phyloP scores from a whole-genome alignment of 2,113 vertebrate species.

The Stomatorhinus ivindoensis region DNA sequence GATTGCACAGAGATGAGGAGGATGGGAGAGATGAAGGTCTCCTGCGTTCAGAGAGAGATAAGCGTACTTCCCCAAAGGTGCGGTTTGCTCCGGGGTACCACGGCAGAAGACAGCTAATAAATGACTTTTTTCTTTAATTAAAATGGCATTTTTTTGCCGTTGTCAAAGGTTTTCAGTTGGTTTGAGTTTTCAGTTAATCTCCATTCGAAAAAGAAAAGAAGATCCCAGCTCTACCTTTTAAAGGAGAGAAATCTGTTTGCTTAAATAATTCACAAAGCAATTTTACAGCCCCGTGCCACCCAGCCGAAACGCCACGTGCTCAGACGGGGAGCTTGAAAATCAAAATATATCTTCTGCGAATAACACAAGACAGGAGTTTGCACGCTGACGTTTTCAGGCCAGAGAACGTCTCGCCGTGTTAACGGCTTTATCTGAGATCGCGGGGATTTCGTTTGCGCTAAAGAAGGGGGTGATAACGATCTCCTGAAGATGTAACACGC shows the following conservation, averaged over 20 bases:
- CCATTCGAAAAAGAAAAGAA: slow-evolving; percentile 9
- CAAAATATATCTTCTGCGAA: slow-evolving; percentile 30
- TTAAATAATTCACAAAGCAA: slow-evolving; percentile 62
- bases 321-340: slow-evolving; percentile 29
- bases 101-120: background rate
- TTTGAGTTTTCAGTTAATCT: slow-evolving; percentile 42
- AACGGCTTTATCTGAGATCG: slow-evolving; percentile 7
- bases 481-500: background rate
- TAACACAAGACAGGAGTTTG: slow-evolving; percentile 8
- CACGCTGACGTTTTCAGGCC: slow-evolving; percentile 11
- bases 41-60: background rate
- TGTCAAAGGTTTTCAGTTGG: slow-evolving; percentile 20
- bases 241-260: slow-evolving; percentile 46
- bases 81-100: background rate
- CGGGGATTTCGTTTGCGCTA: slow-evolving; percentile 9
- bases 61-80: background rate
- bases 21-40: background rate
- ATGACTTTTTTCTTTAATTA: background rate
- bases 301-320: slow-evolving; percentile 7
- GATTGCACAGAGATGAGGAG: background rate
- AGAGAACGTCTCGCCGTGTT: background rate
- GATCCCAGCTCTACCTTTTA: slow-evolving; percentile 24
- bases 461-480: background rate
- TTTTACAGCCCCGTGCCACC: slow-evolving; percentile 44
- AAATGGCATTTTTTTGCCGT: background rate